Base-by-base conservation (phyloP, 2,888 invertebrate species). In the Amblyteles armatorius region DNA sequence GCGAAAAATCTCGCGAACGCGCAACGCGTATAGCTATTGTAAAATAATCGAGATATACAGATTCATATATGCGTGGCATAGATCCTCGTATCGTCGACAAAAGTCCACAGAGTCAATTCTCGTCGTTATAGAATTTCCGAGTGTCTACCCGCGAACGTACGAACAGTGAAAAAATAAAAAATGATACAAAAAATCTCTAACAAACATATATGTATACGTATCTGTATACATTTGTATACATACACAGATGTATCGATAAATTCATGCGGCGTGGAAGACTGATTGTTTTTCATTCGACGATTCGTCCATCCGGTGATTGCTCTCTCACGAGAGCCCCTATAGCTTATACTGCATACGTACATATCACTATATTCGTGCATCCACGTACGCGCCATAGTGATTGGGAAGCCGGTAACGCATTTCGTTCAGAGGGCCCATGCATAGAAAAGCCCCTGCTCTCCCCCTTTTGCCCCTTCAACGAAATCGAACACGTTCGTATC, bases 281-380 rank as follows among this genome's bases (percentile, higher is more conserved):
- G 78, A 83, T 83, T 83, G 82, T 83, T 83, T 83, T 79, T 83
- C 82, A 83, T 83, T 79, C 82, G 82, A 60, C 67, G 82, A 73
- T 73, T 67, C 82, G 82, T 67, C 73, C 68, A 69, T 83, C 78
- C 73, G 78, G 82, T 82, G 76, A 67, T 57, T 67, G 68, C 68
- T 36, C 40, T 50, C 78, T 63, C 63, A 7, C 71, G 60, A 40
- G 60, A 69, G 57, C 33, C 69, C 60, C 63, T 79, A 65, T 71
- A 19, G 57, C 63, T 44, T 73, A 48, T 29, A 52, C 52, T 48
- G 65, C 57, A 57, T 44, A 40, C 22, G 33, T 60, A n/a, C 50
- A 50, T 40, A 22, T 26, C 13, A 26, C 57, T 71, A n/a, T 80
- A 80, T 77, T 80, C 83, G 50, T 76, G 83, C 71, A 72, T 77